Evolutionary conservation across 2,797 vertebrate genomes (phyloP), one percentile per base, ranked within the genome.

Genomic region (Rhadinocentrus ornatus): DNA sequence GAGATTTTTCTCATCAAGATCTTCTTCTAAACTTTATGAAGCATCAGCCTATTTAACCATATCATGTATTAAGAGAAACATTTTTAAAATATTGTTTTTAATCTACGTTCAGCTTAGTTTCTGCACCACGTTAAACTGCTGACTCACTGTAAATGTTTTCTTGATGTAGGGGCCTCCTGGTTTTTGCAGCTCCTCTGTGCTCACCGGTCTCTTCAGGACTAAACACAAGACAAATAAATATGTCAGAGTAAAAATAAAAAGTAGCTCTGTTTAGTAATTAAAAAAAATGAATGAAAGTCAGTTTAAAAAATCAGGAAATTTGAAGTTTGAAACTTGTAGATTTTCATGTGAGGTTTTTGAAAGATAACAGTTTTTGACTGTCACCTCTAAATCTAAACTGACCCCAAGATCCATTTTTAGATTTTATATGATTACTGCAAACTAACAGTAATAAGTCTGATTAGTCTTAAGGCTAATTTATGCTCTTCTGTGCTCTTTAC

Each of bases 121-220:
- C 29, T 16, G 6, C 10, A 15, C 1, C 29, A 18, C 13, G 22
- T 61, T 1, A 1, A 35, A 2, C 0, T 22, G 34, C 13, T 1
- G 9, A 88, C 94, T 3, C 94, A 96, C 96, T 24, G 95, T 97
- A 18, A 96, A 95, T 0, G 93, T 96, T 81, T 95, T 97, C 86
- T 89, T 94, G 15, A 91, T 84, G 0, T 94, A 97, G 0, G 95
- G 94, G 6, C 95, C 95, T 62, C 96, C 96, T 0, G 96, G 95
- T 41, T 82, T 91, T 76, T 96, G 88, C 34, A 97, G 96, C 85
- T 97, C 96, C 66, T 96, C 96, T 0, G 94, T 91, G 78, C 95
- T 96, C 62, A 97, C 94, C 0, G 94, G 93, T 68, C 94, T 94
- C 88, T 95, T 96, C 73, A 97, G 72, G 46, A 96, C 96, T 96